phyloP scores from a whole-genome alignment of 2,888 invertebrate species.

The Crematogaster levior region DNA sequence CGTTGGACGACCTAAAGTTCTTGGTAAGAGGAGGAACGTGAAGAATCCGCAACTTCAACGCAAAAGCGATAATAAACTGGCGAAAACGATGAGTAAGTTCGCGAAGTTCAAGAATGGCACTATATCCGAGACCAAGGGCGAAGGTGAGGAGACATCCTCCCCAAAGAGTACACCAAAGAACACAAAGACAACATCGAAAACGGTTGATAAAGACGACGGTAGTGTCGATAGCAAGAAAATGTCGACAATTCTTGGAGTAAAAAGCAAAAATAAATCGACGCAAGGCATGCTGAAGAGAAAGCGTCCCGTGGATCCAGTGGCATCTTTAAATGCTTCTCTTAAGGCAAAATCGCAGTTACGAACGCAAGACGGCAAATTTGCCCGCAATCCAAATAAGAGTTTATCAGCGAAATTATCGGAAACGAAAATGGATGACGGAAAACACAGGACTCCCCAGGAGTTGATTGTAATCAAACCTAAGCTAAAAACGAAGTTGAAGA shows the following conservation, averaged over 20 bases:
- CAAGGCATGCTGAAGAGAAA: conserved; percentile 63
- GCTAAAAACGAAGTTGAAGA: conserved; percentile 63
- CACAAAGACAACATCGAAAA: conserved; percentile 16
- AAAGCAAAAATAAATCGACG: conserved; percentile 51
- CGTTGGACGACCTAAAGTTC: conserved; percentile 67
- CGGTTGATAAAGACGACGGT: neutral
- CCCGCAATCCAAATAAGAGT: conserved; percentile 71
- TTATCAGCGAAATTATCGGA: conserved; percentile 49
- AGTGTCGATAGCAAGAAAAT: neutral
- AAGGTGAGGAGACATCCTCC: conserved; percentile 21
- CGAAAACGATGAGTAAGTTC: conserved; percentile 13
- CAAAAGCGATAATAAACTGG: conserved; percentile 27
- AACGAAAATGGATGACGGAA: neutral
- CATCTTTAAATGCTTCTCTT: conserved; percentile 78
- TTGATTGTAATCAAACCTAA: conserved; percentile 13
- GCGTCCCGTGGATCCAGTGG: conserved; percentile 71
- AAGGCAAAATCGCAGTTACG: conserved; percentile 80
- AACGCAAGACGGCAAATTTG: conserved; percentile 82
- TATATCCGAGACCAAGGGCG: conserved; percentile 13
- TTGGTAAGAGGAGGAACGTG: conserved; percentile 79
- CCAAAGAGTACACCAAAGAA: conserved; percentile 40
- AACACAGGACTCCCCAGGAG: neutral
- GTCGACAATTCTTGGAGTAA: neutral
- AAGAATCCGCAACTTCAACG: conserved; percentile 56
- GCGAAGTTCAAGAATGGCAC: conserved; percentile 30